Conservation (phyloP, 2,797 vertebrate genomes). For the Gymnoscopelus microlampas region DNA sequence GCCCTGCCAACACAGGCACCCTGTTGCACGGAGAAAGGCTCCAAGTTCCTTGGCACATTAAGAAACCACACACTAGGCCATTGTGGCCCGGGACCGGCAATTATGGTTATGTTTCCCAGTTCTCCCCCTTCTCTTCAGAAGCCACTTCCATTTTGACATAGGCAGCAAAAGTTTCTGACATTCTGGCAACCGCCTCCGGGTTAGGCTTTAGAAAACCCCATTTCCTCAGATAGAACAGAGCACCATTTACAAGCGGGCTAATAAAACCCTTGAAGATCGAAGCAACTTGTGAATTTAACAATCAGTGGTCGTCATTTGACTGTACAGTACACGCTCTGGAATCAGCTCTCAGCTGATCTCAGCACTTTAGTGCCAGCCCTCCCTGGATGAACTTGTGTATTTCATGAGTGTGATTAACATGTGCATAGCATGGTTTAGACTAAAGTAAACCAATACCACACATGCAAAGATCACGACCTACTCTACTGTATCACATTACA, state of each 20-base stretch:
- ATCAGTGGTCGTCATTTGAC: slow-evolving; percentile 46
- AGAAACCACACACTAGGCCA: slow-evolving; percentile 68
- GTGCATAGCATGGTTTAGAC: slow-evolving; percentile 22
- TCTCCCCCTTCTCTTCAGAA: slow-evolving; percentile 68
- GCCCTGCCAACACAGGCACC: slow-evolving; percentile 28
- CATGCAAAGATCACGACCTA: slow-evolving; percentile 30
- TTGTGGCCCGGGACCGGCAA: slow-evolving; percentile 70
- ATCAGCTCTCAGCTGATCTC: slow-evolving; percentile 15
- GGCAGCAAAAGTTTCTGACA: slow-evolving; percentile 56
- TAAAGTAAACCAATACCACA: slow-evolving; percentile 9
- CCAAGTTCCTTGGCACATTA: slow-evolving; percentile 51
- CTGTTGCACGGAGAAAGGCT: slow-evolving; percentile 42
- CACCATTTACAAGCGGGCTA: slow-evolving; percentile 59
- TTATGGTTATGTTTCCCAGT: slow-evolving; percentile 69
- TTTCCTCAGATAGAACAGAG: slow-evolving; percentile 53
- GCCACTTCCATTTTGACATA: slow-evolving; percentile 75
- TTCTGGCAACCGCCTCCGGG: slow-evolving; percentile 55
- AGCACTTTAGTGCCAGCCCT: not conserved
- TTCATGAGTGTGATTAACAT: slow-evolving; percentile 30
- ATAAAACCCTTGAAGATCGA: slow-evolving; percentile 53
- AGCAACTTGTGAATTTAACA: slow-evolving; percentile 42
- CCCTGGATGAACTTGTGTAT: slow-evolving; percentile 3
- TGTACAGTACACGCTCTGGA: slow-evolving; percentile 10
- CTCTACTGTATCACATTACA: slow-evolving; percentile 34
- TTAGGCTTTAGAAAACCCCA: slow-evolving; percentile 42